Percentiles rank a stretch among this genome's conserved stretches.
These are phyloP conservation scores for Pseudomyrmex dendroicus DNA, from an alignment of 1,140 invertebrate species.

Conservation along the genomic window DNA sequence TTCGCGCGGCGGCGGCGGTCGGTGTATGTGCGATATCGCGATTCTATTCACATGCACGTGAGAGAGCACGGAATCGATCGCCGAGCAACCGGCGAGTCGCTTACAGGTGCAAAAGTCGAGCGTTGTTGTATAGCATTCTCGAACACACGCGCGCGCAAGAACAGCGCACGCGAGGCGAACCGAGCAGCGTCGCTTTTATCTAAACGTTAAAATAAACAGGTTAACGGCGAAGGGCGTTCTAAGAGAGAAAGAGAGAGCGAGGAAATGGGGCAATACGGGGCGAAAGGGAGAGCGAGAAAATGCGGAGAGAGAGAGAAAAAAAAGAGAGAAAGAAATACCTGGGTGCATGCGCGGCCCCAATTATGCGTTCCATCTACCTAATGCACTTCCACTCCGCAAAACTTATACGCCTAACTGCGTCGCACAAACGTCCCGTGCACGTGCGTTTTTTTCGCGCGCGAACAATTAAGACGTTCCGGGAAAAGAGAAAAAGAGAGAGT, in stretches of 20 bases:
- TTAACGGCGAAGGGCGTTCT: conserved; percentile 46
- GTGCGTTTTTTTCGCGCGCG: conserved; percentile 33
- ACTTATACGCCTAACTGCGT: conserved; percentile 30
- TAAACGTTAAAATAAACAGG: conserved; percentile 53
- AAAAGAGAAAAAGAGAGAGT: background rate
- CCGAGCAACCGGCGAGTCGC: background rate
- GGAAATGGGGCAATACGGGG: background rate
- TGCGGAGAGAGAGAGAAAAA: background rate
- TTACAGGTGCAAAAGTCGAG: conserved; percentile 1
- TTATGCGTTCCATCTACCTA: conserved; percentile 72
- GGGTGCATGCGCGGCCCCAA: conserved; percentile 54
- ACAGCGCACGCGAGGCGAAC: background rate
- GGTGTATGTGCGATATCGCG: background rate
- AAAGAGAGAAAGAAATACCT: conserved; percentile 37
- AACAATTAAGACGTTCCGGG: conserved; percentile 50
- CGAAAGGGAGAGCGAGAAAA: conserved; percentile 6
- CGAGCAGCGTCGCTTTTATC: conserved; percentile 44
- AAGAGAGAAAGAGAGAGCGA: background rate
- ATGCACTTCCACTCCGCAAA: conserved; percentile 64
- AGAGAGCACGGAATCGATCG: conserved; percentile 16
- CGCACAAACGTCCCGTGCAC: conserved; percentile 7
- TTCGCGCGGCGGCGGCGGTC: background rate
- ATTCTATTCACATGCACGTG: background rate
- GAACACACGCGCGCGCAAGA: background rate
- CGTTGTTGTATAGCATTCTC: background rate